Conservation (phyloP, 2,113 vertebrate species). For the Oceanites oceanicus region DNA sequence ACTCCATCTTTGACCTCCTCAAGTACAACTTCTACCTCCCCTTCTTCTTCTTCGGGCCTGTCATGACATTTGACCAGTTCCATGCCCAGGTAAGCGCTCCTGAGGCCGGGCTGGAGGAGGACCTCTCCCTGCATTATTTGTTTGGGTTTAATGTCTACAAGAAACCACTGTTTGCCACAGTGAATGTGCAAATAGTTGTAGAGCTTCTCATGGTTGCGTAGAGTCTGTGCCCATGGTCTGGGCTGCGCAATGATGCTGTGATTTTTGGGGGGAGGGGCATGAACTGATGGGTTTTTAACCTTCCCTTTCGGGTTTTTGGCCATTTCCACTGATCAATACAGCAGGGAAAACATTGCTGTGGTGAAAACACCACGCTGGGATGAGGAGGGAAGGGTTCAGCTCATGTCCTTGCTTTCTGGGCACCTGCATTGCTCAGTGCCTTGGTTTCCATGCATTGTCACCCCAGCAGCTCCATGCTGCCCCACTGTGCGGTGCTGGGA, state of each 20-base stretch:
- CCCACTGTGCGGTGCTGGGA: accelerated
- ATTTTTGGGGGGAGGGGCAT: neutral
- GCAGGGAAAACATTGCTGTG: neutral
- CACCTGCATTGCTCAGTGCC: neutral
- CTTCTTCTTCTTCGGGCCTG: constrained; percentile 95
- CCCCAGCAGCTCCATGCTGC: neutral
- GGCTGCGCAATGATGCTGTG: neutral
- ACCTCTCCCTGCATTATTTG: accelerated
- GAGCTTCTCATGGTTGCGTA: neutral
- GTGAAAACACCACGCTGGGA: neutral
- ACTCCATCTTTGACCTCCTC: constrained; percentile 89
- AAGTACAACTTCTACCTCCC: constrained; percentile 99
- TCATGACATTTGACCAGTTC: constrained; percentile 95
- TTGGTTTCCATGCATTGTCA: neutral
- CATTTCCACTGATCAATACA: neutral
- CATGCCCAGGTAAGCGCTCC: constrained; percentile 80
- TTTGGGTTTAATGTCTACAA: neutral
- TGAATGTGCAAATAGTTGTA: neutral
- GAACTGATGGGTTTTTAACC: neutral
- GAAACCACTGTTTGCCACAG: accelerated
- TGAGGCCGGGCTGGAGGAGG: neutral
- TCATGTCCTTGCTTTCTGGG: neutral
- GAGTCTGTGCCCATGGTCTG: neutral
- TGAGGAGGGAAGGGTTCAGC: neutral
- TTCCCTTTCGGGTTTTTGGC: neutral